phyloP scores from a whole-genome alignment of 2,113 vertebrate genomes.

The Bufo gargarizans region DNA sequence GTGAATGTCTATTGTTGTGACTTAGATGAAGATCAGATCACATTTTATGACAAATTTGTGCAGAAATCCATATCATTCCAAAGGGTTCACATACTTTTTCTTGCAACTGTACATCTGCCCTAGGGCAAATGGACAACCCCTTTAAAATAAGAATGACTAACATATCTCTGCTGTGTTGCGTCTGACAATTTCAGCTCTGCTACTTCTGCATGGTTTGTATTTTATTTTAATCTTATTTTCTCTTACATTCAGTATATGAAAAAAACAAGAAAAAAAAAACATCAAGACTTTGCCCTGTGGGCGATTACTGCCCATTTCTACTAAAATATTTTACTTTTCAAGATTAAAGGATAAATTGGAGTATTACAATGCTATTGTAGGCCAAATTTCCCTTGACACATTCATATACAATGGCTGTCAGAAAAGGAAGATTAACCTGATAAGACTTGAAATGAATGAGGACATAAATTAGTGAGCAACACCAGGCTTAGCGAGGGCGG shows the following conservation, averaged over 20 bases:
- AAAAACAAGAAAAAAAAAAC: not conserved
- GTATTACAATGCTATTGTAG: constrained; percentile 57
- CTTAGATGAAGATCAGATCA: too few relatives aligned
- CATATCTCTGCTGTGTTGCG: not conserved
- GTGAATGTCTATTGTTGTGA: too few relatives aligned
- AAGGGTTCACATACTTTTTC: too few relatives aligned
- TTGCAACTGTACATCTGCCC: too few relatives aligned
- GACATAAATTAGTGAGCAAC: constrained; percentile 69
- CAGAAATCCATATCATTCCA: too few relatives aligned
- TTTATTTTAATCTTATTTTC: not conserved
- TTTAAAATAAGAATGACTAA: not conserved
- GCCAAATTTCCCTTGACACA: constrained; percentile 63
- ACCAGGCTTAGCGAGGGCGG: constrained; percentile 65
- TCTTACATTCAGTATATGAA: not conserved
- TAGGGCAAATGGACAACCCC: too few relatives aligned
- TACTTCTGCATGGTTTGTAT: not conserved
- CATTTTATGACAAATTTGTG: too few relatives aligned
- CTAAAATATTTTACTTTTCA: not conserved
- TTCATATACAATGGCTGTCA: constrained; percentile 69
- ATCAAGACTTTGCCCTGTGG: not conserved
- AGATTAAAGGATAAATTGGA: not conserved
- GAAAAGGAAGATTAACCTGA: constrained; percentile 63
- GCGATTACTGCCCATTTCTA: too few relatives aligned
- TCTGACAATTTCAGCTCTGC: not conserved
- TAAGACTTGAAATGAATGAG: constrained; percentile 65